phyloP scores from a whole-genome alignment of 2,888 invertebrate species.

The Drosophila siamana region DNA sequence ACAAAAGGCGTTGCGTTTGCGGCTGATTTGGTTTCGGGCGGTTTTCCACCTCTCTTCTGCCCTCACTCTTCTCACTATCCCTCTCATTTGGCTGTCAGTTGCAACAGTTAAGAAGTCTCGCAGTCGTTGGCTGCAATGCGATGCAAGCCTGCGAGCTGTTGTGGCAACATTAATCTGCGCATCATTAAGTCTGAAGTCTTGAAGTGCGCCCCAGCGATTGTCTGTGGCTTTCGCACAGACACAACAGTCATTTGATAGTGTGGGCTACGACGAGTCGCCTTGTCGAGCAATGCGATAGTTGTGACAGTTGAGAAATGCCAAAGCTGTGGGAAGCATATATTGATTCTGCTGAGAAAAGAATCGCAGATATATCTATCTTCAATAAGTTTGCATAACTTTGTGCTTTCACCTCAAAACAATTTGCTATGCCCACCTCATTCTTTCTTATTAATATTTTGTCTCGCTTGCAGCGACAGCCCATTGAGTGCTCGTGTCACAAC shows the following conservation, averaged over 20 bases:
- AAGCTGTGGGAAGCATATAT: conserved; percentile 11
- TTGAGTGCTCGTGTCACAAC: conserved; percentile 47
- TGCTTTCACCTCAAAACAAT: conserved; percentile 5
- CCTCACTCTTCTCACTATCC: not conserved
- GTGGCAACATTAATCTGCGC: conserved; percentile 73
- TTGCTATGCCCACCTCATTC: not conserved
- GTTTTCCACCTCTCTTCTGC: not conserved
- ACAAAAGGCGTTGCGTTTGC: conserved; percentile 69
- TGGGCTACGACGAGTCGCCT: conserved; percentile 45
- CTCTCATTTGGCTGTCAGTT: conserved; percentile 19
- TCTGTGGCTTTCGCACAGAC: conserved; percentile 27
- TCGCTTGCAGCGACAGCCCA: no score
- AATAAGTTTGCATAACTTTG: not conserved
- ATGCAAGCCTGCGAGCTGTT: conserved; percentile 37
- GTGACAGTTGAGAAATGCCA: conserved; percentile 24
- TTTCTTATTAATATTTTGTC: not conserved
- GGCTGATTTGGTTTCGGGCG: conserved; percentile 50
- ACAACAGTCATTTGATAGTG: conserved; percentile 48
- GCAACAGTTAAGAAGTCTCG: conserved; percentile 49
- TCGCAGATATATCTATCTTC: not conserved
- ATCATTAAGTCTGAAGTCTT: conserved; percentile 65
- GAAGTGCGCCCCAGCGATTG: conserved; percentile 44
- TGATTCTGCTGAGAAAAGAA: not conserved
- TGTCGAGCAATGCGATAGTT: conserved; percentile 22
- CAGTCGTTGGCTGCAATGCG: conserved; percentile 54